phyloP scores from a whole-genome alignment of 2,113 vertebrate genomes.

The Aegypius monachus region DNA sequence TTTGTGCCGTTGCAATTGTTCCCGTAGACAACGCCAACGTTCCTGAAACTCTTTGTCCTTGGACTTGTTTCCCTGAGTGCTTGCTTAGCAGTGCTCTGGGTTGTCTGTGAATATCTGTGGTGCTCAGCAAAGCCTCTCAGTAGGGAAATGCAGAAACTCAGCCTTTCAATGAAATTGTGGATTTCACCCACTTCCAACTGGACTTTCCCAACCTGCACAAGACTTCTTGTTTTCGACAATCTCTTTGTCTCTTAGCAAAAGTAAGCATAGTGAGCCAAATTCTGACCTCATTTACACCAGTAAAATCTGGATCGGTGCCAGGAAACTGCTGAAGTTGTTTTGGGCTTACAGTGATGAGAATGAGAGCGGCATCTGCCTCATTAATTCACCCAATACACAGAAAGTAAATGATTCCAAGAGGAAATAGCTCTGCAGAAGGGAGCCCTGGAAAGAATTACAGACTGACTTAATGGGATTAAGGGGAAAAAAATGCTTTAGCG shows the following conservation, averaged over 20 bases:
- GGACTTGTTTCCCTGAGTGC: not conserved
- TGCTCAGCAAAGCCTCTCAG: not conserved
- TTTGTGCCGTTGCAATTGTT: not conserved
- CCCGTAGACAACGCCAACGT: accelerated
- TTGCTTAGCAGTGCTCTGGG: not conserved
- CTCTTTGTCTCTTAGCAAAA: constrained; percentile 21
- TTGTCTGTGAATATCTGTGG: not conserved
- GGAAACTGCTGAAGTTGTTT: constrained; percentile 50
- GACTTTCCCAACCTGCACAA: not conserved
- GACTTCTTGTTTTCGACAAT: not conserved
- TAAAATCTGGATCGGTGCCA: not conserved
- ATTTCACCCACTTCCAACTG: not conserved
- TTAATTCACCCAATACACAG: constrained; percentile 58
- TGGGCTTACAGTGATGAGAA: constrained; percentile 51
- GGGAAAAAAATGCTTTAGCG: constrained; percentile 57
- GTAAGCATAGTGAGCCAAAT: constrained; percentile 16
- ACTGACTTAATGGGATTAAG: constrained; percentile 68
- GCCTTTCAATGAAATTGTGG: not conserved
- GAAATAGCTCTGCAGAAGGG: constrained; percentile 67
- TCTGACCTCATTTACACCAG: constrained; percentile 41
- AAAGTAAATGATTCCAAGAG: constrained; percentile 67
- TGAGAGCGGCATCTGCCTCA: constrained; percentile 59
- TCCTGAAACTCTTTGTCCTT: not conserved
- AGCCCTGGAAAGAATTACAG: constrained; percentile 73
- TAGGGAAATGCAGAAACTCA: not conserved